Conservation (phyloP, 2,113 vertebrate species). For the Pao palembangensis region DNA sequence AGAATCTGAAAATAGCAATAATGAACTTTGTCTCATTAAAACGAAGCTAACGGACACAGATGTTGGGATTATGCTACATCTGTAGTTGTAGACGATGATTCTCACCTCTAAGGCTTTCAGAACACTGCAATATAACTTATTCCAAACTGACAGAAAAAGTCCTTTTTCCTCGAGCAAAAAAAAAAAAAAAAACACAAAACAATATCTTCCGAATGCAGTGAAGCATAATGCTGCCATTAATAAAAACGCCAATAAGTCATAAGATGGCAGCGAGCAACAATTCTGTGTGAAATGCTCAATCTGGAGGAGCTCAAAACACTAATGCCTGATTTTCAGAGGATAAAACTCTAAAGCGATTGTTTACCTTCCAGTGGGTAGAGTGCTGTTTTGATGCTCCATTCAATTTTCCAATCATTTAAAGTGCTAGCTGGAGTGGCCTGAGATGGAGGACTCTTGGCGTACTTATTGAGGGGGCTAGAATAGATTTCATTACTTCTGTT, state of each 20-base stretch:
- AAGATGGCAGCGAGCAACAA: constrained; percentile 19
- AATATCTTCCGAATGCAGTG: constrained; percentile 10
- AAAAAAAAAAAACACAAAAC: constrained; percentile 7
- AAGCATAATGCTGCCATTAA: constrained; percentile 5
- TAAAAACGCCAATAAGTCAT: constrained; percentile 31
- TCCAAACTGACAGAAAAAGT: background rate
- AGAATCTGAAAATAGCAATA: too few species aligned
- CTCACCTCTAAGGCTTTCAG: constrained; percentile 1
- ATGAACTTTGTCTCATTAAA: constrained; percentile 1
- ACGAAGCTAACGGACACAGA: background rate
- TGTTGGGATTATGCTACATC: background rate
- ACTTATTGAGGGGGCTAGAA: constrained; percentile 44
- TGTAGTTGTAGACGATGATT: background rate
- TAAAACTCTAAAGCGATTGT: constrained; percentile 30
- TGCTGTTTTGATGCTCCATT: constrained; percentile 48
- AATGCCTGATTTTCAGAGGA: constrained; percentile 31
- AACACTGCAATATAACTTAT: background rate
- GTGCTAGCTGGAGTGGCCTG: constrained; percentile 39
- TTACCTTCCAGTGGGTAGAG: constrained; percentile 36
- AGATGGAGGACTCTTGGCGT: constrained; percentile 40
- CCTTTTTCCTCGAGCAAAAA: background rate
- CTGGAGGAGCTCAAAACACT: constrained; percentile 20
- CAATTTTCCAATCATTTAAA: constrained; percentile 56
- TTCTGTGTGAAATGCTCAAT: constrained; percentile 22
- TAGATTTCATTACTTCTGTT: constrained; percentile 36